Evolutionary conservation across 2,113 vertebrate genomes (phyloP).

Genomic region (Cynopterus brachyotis): DNA sequence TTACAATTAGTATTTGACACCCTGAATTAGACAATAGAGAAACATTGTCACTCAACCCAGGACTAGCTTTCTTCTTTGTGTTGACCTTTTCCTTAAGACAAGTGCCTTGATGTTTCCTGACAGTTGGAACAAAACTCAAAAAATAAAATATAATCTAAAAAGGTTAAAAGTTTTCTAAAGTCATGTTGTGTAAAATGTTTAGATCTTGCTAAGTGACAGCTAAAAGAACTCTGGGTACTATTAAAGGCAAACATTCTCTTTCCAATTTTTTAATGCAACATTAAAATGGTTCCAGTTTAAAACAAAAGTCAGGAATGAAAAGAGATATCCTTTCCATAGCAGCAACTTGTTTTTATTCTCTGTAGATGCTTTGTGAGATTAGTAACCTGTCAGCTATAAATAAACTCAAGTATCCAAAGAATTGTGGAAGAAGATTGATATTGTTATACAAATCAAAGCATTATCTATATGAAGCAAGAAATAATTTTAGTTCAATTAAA

Average conservation of each 20-base stretch:
- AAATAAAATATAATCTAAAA: constrained; percentile 55
- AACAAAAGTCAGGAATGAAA: constrained; percentile 42
- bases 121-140: constrained; percentile 43
- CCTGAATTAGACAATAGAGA: constrained; percentile 9
- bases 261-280: neutral
- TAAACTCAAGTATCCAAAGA: neutral
- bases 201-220: constrained; percentile 45
- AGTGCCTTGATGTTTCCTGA: constrained; percentile 31
- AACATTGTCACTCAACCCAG: constrained; percentile 40
- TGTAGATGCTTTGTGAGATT: neutral
- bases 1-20: constrained; percentile 21
- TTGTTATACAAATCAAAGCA: neutral
- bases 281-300: neutral
- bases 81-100: constrained; percentile 65
- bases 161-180: constrained; percentile 66
- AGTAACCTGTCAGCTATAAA: constrained; percentile 32
- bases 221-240: neutral
- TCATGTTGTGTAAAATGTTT: constrained; percentile 48
- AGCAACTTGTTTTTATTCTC: neutral
- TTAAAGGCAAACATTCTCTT: neutral
- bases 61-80: constrained; percentile 16
- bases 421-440: neutral
- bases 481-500: neutral
- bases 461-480: neutral
- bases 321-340: neutral